phyloP scores from a whole-genome alignment of 2,797 vertebrate genomes.

The Crenichthys baileyi region DNA sequence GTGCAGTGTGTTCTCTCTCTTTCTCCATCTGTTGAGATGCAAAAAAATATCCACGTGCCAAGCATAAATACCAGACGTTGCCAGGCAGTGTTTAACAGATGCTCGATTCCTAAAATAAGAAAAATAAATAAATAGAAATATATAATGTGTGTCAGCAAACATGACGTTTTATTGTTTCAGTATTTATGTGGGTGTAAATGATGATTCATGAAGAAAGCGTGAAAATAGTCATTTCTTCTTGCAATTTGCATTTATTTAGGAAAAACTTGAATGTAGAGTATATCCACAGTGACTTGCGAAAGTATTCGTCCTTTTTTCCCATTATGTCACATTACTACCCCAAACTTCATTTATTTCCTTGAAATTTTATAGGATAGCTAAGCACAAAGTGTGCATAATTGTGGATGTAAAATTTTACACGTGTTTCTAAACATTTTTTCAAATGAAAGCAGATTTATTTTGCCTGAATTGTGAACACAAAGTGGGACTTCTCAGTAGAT shows the following conservation, averaged over 20 bases:
- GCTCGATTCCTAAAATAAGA: background rate
- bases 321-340: background rate
- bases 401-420: background rate
- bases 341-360: background rate
- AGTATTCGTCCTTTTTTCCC: background rate
- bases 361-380: background rate
- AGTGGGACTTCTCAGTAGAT: background rate
- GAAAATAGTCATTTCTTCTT: background rate
- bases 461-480: background rate
- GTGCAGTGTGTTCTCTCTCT: background rate
- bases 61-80: background rate
- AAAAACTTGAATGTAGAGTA: background rate
- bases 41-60: background rate
- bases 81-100: conserved; percentile 7
- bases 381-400: background rate
- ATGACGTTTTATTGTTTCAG: background rate
- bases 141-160: background rate
- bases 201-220: background rate
- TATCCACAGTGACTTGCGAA: background rate
- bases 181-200: background rate
- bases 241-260: background rate
- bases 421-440: background rate
- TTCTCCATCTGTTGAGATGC: conserved; percentile 6
- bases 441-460: background rate
- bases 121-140: background rate